These are phyloP conservation scores for Panopea generosa DNA, from an alignment of 2,888 invertebrate species.

Conservation along the genomic window DNA sequence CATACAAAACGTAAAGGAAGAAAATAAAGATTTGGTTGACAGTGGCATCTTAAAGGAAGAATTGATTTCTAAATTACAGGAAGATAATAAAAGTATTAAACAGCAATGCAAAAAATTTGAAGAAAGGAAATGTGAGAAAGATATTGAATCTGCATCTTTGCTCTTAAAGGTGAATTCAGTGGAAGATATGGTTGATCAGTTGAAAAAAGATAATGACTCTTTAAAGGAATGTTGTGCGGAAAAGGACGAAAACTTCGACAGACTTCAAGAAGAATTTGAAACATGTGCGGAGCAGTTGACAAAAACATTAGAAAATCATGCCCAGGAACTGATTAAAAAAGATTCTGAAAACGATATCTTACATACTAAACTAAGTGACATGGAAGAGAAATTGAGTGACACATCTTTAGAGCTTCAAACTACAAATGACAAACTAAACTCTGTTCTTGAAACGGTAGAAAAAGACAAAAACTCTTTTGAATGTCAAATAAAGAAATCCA, in stretches of 20 bases:
- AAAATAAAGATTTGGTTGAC: conserved; percentile 30
- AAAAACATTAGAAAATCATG: conserved; percentile 54
- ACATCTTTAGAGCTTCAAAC: not conserved
- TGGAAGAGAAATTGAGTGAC: conserved; percentile 10
- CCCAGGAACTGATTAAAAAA: conserved; percentile 38
- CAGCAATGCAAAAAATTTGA: not conserved
- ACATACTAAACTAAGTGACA: conserved; percentile 31
- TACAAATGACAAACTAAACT: conserved; percentile 31
- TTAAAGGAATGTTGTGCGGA: no score
- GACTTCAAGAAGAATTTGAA: conserved; percentile 26
- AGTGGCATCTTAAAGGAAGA: conserved; percentile 30
- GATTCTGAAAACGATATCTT: conserved; percentile 59
- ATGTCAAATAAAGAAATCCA: not conserved
- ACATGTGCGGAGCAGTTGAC: conserved; percentile 38
- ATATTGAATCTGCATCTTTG: no score
- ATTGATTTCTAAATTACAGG: no score
- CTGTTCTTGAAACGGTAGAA: conserved; percentile 23
- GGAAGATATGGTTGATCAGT: not conserved
- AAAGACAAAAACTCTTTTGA: conserved; percentile 10
- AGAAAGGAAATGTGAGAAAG: not conserved
- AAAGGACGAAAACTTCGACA: conserved; percentile 14
- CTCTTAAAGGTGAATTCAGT: no score
- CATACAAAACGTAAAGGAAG: conserved; percentile 31
- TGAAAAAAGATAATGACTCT: conserved; percentile 1
- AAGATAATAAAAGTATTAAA: not conserved